Evolutionary conservation across 2,888 invertebrate genomes (phyloP), one percentile per base, ranked within the genome.

Genomic region (Cephus pulcher): DNA sequence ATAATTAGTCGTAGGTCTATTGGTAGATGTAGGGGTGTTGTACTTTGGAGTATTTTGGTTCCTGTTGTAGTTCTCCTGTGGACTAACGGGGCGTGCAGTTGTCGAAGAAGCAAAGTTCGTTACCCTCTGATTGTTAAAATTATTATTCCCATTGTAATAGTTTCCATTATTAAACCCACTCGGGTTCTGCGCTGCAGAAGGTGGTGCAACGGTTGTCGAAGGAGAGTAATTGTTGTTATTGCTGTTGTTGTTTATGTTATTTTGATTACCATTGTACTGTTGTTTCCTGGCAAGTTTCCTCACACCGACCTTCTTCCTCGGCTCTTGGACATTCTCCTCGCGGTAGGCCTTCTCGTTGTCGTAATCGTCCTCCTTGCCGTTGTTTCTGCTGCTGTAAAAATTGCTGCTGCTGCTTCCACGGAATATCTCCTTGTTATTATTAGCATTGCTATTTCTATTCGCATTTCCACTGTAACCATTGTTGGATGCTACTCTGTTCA

Each of bases 261-360:
- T 81, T 69, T 76, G 78, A 70, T 83, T 83, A 37, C 79, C 35
- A 37, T 78, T 77, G 30, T 88, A 82, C 35, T 84, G 86, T 34
- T 85, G 87, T 68, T 91, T 91, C 15, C 91, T 84, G 74, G 87
- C 88, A 68, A 88, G 76, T 77, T 91, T 91, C 34, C 91, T 80
- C 0, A 89, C 79, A 0, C 88, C 88, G 2, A 80, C 76, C 69
- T 88, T 90, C 75, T 86, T 89, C 75, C 86, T 90, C 75, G 83
- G 84, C 3, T 89, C 88, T 3, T 92, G 92, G 77, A 92, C 91
- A 1, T 92, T 84, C n/a, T 93, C 93, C 33, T 93, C 93, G 76
- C 93, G 93, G 84, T 92, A 93, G 34, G 92, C 80, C 79, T 93
- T 94, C 11, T 92, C 91, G 23, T 90, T 93, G 23, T 92, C 91